Percentiles rank a stretch among this genome's conserved stretches.
phyloP scores from a whole-genome alignment of 2,797 vertebrate species.

The Lerista edwardsae region DNA sequence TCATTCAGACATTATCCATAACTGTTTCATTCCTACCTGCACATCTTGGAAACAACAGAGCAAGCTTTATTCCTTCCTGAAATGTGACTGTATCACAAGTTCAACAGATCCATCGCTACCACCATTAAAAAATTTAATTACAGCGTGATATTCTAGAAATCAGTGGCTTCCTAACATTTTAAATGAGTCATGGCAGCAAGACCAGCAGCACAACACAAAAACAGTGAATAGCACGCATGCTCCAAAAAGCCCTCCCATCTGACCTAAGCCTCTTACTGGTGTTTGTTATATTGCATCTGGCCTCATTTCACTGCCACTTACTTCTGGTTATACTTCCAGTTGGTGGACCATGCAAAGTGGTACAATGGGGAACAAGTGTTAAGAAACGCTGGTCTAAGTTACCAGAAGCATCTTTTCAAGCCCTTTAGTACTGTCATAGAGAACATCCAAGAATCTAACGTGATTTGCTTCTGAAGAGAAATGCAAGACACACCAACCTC shows the following conservation, averaged over 20 bases:
- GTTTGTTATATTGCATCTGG: too few relatives aligned
- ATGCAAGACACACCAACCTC: background rate
- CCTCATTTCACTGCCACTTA: too few relatives aligned
- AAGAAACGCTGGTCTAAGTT: too few relatives aligned
- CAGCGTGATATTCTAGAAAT: background rate
- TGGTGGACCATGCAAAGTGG: too few relatives aligned
- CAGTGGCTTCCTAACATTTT: background rate
- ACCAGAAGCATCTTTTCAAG: background rate
- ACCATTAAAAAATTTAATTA: background rate
- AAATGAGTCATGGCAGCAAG: too few relatives aligned
- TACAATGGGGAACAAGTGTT: too few relatives aligned
- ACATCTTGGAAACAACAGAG: background rate
- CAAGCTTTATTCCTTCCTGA: background rate
- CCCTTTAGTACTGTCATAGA: background rate
- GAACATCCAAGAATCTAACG: background rate
- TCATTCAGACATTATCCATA: background rate
- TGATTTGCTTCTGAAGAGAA: background rate
- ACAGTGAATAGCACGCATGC: too few relatives aligned
- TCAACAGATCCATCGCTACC: background rate
- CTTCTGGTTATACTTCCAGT: too few relatives aligned
- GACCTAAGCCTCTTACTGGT: too few relatives aligned
- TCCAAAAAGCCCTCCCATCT: too few relatives aligned
- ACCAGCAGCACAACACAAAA: too few relatives aligned
- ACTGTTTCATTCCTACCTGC: background rate
- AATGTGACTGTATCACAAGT: background rate